phyloP scores from a whole-genome alignment of 2,888 invertebrate genomes.

The Caprella mutica region DNA sequence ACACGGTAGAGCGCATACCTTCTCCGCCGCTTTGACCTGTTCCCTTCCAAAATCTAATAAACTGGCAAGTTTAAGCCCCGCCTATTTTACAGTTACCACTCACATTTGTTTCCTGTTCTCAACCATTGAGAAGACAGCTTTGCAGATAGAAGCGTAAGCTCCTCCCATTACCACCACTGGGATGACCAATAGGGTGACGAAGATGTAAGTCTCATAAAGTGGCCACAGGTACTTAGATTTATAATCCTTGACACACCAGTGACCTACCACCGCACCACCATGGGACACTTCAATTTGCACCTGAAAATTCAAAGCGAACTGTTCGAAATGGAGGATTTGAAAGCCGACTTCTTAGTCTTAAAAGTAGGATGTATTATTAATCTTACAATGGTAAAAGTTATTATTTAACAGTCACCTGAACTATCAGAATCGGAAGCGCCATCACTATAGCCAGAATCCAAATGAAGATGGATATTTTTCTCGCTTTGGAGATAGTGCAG shows the following conservation, averaged over 20 bases:
- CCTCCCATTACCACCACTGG: slow-evolving; percentile 55
- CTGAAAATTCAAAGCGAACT: too few species aligned
- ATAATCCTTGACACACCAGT: slow-evolving; percentile 52
- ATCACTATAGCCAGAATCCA: slow-evolving; percentile 52
- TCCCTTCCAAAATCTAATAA: too few species aligned
- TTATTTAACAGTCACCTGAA: too few species aligned
- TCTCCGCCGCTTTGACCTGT: too few species aligned
- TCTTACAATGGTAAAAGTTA: too few species aligned
- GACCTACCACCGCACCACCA: slow-evolving; percentile 43
- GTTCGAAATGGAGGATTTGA: too few species aligned
- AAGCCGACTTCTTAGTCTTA: too few species aligned
- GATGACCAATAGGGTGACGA: slow-evolving; percentile 50
- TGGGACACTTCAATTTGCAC: too few species aligned
- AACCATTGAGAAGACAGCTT: slow-evolving; percentile 54
- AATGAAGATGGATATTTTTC: slow-evolving; percentile 49
- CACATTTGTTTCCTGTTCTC: slow-evolving; percentile 48
- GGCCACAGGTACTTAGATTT: slow-evolving; percentile 43
- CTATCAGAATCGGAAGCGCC: slow-evolving; percentile 51
- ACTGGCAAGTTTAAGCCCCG: too few species aligned
- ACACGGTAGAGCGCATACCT: too few species aligned
- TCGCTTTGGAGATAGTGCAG: slow-evolving; percentile 55
- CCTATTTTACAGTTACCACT: too few species aligned
- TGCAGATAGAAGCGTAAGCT: slow-evolving; percentile 54
- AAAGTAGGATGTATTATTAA: too few species aligned
- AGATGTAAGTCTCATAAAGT: slow-evolving; percentile 53